Percentiles rank a stretch among this genome's conserved stretches.
phyloP scores from a whole-genome alignment of 2,113 vertebrate genomes.

The Pycnonotus jocosus region DNA sequence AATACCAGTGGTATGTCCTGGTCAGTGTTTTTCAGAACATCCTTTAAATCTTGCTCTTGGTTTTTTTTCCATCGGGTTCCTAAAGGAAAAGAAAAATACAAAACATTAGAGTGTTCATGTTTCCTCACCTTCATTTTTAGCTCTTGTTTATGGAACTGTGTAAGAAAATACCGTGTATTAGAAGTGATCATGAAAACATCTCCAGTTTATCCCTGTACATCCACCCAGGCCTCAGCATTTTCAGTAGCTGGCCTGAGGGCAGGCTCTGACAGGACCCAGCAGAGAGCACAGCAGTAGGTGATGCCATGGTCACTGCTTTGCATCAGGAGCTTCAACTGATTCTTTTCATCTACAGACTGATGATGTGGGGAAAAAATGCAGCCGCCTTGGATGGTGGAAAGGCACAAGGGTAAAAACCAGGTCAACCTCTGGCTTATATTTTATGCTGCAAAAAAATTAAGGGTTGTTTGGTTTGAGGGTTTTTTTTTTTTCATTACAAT shows the following conservation, averaged over 20 bases:
- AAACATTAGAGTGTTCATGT: not conserved
- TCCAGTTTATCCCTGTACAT: not conserved
- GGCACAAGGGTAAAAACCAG: not conserved
- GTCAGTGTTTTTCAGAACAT: conserved; percentile 70
- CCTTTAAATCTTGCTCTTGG: conserved; percentile 87
- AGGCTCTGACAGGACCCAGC: not conserved
- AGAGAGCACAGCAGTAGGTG: not conserved
- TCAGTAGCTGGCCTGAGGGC: not conserved
- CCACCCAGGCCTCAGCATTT: not conserved
- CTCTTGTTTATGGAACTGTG: not conserved
- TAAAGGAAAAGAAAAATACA: conserved; percentile 30
- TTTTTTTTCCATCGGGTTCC: conserved; percentile 77
- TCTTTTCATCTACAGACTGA: not conserved
- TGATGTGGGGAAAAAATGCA: not conserved
- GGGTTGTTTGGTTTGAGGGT: fast-evolving
- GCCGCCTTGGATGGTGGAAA: not conserved
- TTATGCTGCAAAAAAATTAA: not conserved
- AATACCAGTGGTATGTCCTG: conserved; percentile 85
- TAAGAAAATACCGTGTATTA: not conserved
- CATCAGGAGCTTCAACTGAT: not conserved
- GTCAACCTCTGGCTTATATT: not conserved
- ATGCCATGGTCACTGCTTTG: not conserved
- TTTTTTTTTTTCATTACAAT: not conserved
- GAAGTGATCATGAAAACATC: not conserved
- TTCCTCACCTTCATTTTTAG: not conserved